These are phyloP conservation scores for Diphyllodes magnificus DNA, from an alignment of 2,113 vertebrate species.

Conservation along the genomic window DNA sequence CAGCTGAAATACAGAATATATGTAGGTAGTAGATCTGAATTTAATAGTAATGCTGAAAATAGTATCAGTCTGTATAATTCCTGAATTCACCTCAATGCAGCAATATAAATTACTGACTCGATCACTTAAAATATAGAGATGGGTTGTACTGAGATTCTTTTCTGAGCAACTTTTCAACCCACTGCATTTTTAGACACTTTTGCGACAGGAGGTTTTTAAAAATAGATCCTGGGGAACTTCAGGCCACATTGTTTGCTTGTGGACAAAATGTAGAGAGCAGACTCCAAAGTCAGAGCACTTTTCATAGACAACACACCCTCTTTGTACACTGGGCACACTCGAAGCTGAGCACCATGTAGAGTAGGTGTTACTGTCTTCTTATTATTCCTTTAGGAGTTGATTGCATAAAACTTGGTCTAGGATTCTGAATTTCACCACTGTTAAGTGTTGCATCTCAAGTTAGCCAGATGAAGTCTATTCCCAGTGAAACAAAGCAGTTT, in stretches of 20 bases:
- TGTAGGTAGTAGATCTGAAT: not conserved
- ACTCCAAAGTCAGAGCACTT: not conserved
- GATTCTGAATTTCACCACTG: not conserved
- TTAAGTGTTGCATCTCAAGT: not conserved
- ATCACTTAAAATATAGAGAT: not conserved
- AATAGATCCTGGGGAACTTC: not conserved
- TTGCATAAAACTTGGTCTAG: not conserved
- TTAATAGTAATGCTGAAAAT: not conserved
- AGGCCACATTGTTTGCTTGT: not conserved
- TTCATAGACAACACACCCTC: not conserved
- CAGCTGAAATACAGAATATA: not conserved
- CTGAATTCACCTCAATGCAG: not conserved
- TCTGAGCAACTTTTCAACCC: not conserved
- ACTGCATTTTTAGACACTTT: not conserved
- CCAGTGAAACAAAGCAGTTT: slow-evolving; percentile 5
- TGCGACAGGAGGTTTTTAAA: not conserved
- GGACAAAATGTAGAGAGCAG: not conserved
- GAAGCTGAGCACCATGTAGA: not conserved
- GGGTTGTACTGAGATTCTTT: not conserved
- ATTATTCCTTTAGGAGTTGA: not conserved
- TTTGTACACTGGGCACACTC: not conserved
- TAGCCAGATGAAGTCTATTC: not conserved
- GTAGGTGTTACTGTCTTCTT: not conserved
- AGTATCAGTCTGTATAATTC: not conserved
- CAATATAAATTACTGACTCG: not conserved